A percentile compares a stretch with the other conserved stretches of the same genome.
These are phyloP conservation scores for Lepus timidus DNA, from an alignment of 2,113 vertebrate species.

Conservation along the genomic window DNA sequence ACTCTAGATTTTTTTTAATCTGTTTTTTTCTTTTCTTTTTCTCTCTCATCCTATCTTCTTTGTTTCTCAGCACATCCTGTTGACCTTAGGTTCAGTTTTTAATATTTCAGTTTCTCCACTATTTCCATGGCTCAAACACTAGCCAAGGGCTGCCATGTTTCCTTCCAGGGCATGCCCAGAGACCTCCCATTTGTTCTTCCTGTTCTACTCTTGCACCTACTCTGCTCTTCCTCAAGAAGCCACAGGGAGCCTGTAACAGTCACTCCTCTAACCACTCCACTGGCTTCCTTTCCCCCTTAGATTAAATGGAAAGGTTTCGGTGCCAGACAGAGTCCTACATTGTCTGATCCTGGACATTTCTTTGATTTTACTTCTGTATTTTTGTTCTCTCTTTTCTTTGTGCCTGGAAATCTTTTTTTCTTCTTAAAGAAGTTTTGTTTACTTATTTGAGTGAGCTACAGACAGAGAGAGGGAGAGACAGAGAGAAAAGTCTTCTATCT, in stretches of 20 bases:
- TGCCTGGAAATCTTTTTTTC: background rate
- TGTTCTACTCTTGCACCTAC: background rate
- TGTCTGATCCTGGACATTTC: background rate
- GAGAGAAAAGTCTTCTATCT: too few species aligned
- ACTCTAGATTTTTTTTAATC: background rate
- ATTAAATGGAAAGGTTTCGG: background rate
- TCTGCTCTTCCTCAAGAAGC: background rate
- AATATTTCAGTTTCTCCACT: background rate
- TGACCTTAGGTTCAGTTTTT: background rate
- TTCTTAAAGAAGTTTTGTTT: too few species aligned
- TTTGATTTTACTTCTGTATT: background rate
- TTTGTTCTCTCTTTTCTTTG: background rate
- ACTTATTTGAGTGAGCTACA: too few species aligned
- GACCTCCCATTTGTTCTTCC: background rate
- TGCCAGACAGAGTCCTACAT: background rate
- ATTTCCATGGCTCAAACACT: background rate
- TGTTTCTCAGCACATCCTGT: background rate
- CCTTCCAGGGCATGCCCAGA: background rate
- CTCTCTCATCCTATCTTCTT: background rate
- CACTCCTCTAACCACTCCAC: background rate
- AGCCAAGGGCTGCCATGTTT: background rate
- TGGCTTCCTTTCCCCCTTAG: background rate
- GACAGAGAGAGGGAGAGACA: too few species aligned
- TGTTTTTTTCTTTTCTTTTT: background rate
- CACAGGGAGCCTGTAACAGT: background rate